Evolutionary conservation across 1,140 invertebrate species (phyloP), one percentile per base, ranked within the genome.

Genomic region (Drosophila subpulchrella): DNA sequence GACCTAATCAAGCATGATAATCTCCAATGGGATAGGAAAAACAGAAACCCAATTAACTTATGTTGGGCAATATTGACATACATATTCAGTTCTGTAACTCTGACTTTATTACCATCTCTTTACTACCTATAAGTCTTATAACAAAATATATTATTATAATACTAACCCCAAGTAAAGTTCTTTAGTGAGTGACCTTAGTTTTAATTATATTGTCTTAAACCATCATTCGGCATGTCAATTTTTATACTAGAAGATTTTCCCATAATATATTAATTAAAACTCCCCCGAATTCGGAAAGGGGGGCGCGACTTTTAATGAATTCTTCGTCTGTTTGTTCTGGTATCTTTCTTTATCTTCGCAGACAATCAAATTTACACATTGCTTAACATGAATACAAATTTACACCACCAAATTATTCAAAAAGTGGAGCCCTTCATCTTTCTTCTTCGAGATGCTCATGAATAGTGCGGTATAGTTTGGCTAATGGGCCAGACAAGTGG

Each of bases 401-500:
- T 48, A 39, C 15, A 32, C 46, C 44, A 30, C 38, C n/a, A 24
- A 67, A 67, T 51, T 50, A 51, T 63, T 67, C 59, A 36, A 65
- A 53, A 30, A 36, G 42, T 38, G 17, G 41, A 38, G 65, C 63
- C 65, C 57, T 61, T 72, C 70, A 61, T 55, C 70, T 53, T 46
- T 36, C 27, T 27, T 36, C 36, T 27, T 36, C 36, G 47, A 67
- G 38, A 34, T 13, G 6, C 54, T 71, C 17, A 60, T 53, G 47
- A 60, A 74, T 53, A 27, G 48, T 71, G 39, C 54, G 56, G 51
- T 51, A 36, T 36, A 58, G 34, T 48, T 48, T 41, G 44, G 68
- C 57, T 74, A 74, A 73, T 74, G 72, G 47, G 58, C 41, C 70
- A 74, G 70, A 63, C 56, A 73, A 63, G 73, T 57, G 74, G 68